Percentiles rank a stretch among this genome's conserved stretches.
These are phyloP conservation scores for Dolichoris vasculosae DNA, from an alignment of 1,140 invertebrate species.

Conservation along the genomic window DNA sequence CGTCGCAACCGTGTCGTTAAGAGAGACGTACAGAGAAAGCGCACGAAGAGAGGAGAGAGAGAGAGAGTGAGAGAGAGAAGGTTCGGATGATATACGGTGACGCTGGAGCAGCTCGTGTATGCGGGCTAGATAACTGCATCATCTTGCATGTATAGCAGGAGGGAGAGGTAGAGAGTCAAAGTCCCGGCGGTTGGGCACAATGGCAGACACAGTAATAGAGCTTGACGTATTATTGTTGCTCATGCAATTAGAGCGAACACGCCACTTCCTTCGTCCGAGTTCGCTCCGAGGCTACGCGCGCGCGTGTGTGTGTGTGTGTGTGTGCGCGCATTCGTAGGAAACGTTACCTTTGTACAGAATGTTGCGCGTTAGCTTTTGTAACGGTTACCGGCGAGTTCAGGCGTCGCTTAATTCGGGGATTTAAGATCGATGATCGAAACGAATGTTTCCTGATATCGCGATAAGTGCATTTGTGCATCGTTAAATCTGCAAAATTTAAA, in stretches of 20 bases:
- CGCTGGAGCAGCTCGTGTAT: not conserved
- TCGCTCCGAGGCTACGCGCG: not conserved
- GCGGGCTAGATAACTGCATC: not conserved
- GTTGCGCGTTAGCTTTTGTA: not conserved
- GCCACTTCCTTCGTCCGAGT: slow-evolving; percentile 22
- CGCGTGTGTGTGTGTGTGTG: not conserved
- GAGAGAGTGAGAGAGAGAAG: not conserved
- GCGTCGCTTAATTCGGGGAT: not conserved
- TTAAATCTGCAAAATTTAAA: no score
- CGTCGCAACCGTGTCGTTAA: not conserved
- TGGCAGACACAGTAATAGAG: slow-evolving; percentile 25
- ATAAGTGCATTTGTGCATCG: no score
- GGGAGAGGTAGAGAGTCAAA: not conserved
- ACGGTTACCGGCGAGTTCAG: not conserved
- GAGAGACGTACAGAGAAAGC: not conserved
- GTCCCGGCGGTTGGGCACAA: not conserved
- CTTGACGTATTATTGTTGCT: slow-evolving; percentile 48
- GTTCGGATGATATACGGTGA: not conserved
- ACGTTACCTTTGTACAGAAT: not conserved
- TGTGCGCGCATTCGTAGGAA: not conserved
- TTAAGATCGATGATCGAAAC: not conserved
- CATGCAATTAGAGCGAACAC: slow-evolving; percentile 41
- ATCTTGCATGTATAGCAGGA: not conserved
- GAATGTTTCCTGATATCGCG: no score
- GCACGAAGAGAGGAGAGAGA: not conserved